A percentile compares a stretch with the other conserved stretches of the same genome.
These are phyloP conservation scores for Rutpela maculata DNA, from an alignment of 2,888 invertebrate species.

Conservation along the genomic window DNA sequence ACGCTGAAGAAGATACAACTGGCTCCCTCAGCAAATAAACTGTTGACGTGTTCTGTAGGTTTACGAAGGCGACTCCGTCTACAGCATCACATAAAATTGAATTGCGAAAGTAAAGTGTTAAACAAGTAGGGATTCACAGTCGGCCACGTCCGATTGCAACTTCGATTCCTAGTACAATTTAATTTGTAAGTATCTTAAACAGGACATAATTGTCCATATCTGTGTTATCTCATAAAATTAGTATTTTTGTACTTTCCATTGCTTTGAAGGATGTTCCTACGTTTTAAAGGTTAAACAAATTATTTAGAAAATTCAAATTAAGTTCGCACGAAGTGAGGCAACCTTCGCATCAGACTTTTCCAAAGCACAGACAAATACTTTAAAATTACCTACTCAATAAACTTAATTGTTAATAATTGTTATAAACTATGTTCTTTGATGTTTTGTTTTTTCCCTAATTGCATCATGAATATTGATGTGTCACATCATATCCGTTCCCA, in stretches of 20 bases:
- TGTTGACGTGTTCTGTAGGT: no score
- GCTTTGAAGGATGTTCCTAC: not conserved
- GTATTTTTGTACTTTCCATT: not conserved
- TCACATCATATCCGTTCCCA: slow-evolving; percentile 23
- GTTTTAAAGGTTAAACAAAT: not conserved
- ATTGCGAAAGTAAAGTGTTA: no score
- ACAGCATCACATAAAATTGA: no score
- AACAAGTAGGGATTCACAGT: no score
- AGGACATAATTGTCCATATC: no score
- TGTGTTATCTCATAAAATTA: not conserved
- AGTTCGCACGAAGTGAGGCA: not conserved
- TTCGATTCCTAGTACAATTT: no score
- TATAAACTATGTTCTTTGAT: not conserved
- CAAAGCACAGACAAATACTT: not conserved
- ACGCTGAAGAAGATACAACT: no score
- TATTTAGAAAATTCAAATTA: not conserved
- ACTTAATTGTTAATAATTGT: not conserved
- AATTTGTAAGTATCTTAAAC: no score
- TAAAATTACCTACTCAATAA: slow-evolving; percentile 1
- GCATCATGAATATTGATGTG: slow-evolving; percentile 2
- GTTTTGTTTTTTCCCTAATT: not conserved
- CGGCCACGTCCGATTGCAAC: no score
- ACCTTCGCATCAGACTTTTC: not conserved
- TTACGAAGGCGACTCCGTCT: no score
- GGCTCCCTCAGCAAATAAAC: no score